Evolutionary conservation across 2,888 invertebrate genomes (phyloP), one percentile per base, ranked within the genome.

Genomic region (Drosophila niveifrons): DNA sequence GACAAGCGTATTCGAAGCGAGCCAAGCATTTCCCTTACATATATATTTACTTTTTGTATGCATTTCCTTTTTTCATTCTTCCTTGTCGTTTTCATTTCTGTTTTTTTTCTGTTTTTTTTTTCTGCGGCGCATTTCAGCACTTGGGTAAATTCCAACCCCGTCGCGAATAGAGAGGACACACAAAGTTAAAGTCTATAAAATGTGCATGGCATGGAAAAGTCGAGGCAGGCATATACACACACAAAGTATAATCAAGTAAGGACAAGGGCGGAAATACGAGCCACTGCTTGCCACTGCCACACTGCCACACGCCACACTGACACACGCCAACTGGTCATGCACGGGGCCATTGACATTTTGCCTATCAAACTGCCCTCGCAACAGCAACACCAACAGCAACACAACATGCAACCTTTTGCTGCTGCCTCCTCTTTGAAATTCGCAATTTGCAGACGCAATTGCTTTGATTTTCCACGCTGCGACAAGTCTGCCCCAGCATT

Each of bases 331-430:
- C 78, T 65, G 75, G 51, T 48, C 81, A 67, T 50, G 66, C 70
- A 39, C 47, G 82, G 83, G 87, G 68, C 89, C 89, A 83, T 77
- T 83, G 83, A 83, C 83, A 88, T 77, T 86, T 84, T 70, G 79
- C 62, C 84, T 81, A 78, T 71, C 64, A 51, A 65, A 65, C 65
- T 75, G 69, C 72, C 75, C 65, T 59, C 51, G 66, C 64, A 43
- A 47, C 41, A 36, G 56, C 66, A 44, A 8, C 10, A 10, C 11
- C 9, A 31, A 59, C 66, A 41, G 39, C 13, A 31, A 11, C 15
- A 31, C 64, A 46, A 17, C 31, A 53, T 50, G 36, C 23, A 43
- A 39, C 28, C 39, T 48, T 34, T 34, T 10, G 10, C 31, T 10
- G 9, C 31, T 10, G 10, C 48, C 29, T 39, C 36, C 11, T n/a